phyloP scores from a whole-genome alignment of 2,797 vertebrate species.

The Picus viridis region DNA sequence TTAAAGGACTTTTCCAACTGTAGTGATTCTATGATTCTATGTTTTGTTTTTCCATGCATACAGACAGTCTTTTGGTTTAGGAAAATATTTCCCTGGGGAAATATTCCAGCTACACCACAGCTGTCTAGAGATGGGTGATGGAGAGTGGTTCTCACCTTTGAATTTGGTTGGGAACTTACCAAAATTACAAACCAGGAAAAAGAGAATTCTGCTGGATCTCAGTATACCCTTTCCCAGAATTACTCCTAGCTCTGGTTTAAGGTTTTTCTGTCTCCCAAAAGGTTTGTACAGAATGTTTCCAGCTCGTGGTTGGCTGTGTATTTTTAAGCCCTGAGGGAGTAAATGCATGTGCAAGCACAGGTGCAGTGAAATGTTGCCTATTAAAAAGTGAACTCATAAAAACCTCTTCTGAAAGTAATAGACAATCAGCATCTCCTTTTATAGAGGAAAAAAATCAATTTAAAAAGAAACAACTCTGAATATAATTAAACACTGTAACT shows the following conservation, averaged over 20 bases:
- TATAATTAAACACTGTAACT: constrained; percentile 61
- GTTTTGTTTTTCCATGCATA: background rate
- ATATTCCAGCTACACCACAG: background rate
- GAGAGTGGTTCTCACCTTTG: background rate
- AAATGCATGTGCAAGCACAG: background rate
- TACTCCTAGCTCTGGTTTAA: background rate
- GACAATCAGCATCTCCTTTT: constrained; percentile 55
- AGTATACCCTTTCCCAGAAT: background rate
- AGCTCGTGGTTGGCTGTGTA: background rate
- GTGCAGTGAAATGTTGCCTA: constrained; percentile 46
- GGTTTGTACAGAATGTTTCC: background rate
- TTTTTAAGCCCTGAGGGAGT: background rate
- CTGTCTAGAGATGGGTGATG: background rate
- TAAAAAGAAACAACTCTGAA: constrained; percentile 41
- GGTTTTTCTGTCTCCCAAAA: background rate
- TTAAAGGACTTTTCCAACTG: no score
- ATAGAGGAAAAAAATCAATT: constrained; percentile 58
- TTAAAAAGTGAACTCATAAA: constrained; percentile 54
- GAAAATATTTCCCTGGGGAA: background rate
- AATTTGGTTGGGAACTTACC: background rate
- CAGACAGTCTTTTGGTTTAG: background rate
- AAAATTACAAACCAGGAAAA: background rate
- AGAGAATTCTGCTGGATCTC: background rate
- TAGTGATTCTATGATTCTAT: background rate
- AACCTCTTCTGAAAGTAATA: constrained; percentile 44